Percentiles rank a stretch among this genome's conserved stretches.
These are phyloP conservation scores for Alethe diademata DNA, from an alignment of 2,113 vertebrate species.

Conservation along the genomic window DNA sequence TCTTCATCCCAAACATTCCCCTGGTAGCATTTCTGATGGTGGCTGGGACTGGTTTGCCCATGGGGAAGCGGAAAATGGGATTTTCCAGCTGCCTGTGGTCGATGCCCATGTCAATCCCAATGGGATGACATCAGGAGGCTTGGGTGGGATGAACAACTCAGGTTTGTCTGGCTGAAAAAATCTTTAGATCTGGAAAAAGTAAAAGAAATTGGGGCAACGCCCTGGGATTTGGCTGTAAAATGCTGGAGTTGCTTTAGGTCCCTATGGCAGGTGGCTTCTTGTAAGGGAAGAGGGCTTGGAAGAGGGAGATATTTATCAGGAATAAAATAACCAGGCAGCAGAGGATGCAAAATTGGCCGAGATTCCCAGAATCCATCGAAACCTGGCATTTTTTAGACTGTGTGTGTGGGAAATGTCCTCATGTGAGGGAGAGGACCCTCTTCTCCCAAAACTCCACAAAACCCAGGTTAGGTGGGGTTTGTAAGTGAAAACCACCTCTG, in stretches of 20 bases:
- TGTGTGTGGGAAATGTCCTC: not conserved
- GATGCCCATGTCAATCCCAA: rapidly evolving
- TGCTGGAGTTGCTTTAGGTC: not conserved
- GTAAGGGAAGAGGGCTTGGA: not conserved
- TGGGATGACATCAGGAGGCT: not conserved
- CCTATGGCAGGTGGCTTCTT: not conserved
- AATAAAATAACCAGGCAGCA: not conserved
- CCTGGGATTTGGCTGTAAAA: not conserved
- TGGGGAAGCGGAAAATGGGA: not conserved
- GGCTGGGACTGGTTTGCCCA: not conserved
- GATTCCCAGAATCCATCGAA: not conserved
- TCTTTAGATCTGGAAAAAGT: not conserved
- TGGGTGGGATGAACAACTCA: rapidly evolving
- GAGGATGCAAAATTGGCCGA: not conserved
- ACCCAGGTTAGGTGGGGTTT: not conserved
- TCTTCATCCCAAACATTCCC: not conserved
- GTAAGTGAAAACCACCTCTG: not conserved
- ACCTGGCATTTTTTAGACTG: not conserved
- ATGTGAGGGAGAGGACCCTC: rapidly evolving
- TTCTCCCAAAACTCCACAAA: not conserved
- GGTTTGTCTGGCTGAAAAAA: not conserved
- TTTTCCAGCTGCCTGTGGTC: not conserved
- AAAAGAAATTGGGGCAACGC: not conserved
- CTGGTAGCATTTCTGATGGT: not conserved
- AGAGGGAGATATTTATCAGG: not conserved